These are phyloP conservation scores for Lasioglossum leucozonium DNA, from an alignment of 2,888 invertebrate species.

Conservation along the genomic window DNA sequence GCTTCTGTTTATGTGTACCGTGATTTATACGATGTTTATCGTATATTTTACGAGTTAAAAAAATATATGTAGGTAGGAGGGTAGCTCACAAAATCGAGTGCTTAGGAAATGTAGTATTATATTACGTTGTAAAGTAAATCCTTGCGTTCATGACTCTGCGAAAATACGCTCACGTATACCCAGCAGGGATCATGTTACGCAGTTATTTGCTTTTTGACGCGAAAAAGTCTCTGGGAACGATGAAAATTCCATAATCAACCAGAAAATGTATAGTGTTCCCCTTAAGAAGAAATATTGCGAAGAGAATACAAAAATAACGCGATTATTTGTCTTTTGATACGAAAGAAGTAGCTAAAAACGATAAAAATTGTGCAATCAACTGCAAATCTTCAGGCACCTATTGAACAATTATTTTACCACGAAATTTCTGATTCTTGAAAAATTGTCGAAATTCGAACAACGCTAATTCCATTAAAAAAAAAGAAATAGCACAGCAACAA, in stretches of 20 bases:
- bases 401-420: no score
- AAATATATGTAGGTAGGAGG: neutral
- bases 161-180: neutral
- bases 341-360: neutral
- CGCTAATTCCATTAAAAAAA: no score
- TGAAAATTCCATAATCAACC: neutral
- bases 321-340: no score
- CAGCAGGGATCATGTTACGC: neutral
- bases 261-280: neutral
- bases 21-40: no score
- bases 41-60: neutral
- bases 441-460: no score
- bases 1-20: no score
- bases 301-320: neutral
- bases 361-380: neutral
- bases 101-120: neutral
- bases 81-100: neutral
- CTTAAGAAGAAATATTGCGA: neutral
- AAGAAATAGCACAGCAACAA: no score
- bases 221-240: neutral
- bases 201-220: neutral
- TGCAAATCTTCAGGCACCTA: neutral
- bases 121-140: neutral
- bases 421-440: no score
- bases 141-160: neutral